These are phyloP conservation scores for Watsonalla binaria DNA, from an alignment of 2,888 invertebrate species.

Conservation along the genomic window DNA sequence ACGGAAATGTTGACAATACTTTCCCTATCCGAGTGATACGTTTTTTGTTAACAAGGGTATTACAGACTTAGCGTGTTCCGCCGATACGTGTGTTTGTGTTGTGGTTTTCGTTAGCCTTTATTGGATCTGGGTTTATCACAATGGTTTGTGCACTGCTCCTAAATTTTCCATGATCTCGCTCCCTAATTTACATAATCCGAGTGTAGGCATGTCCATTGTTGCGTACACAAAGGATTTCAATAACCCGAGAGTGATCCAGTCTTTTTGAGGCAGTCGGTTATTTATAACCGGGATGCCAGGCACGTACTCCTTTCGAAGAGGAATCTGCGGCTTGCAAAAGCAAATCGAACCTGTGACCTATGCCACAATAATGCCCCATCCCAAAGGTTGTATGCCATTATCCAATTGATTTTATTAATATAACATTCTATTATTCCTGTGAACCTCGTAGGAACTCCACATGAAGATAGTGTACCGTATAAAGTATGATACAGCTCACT, in stretches of 20 bases:
- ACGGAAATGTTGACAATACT: constrained; percentile 32
- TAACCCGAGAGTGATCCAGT: constrained; percentile 23
- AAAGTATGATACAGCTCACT: no score
- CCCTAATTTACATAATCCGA: constrained; percentile 32
- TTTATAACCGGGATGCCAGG: constrained; percentile 25
- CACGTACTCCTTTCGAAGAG: constrained; percentile 43
- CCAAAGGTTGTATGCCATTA: no score
- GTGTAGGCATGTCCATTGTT: constrained; percentile 28
- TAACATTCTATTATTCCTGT: no score
- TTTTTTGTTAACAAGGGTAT: constrained; percentile 45
- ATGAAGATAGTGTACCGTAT: no score
- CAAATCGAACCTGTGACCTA: constrained; percentile 18
- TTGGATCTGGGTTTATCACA: constrained; percentile 23
- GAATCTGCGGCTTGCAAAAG: constrained; percentile 22
- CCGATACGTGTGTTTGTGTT: constrained; percentile 28
- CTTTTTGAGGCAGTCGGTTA: constrained; percentile 9
- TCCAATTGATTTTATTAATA: no score
- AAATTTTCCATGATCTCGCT: constrained; percentile 19
- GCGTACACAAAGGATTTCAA: constrained; percentile 34
- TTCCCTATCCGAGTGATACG: constrained; percentile 25
- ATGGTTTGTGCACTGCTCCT: constrained; percentile 3
- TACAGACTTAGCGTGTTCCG: constrained; percentile 33
- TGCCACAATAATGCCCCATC: constrained; percentile 2
- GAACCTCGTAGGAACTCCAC: no score
- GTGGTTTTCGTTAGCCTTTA: constrained; percentile 38